Base-by-base conservation (phyloP, 2,113 vertebrate species). In the Ochotona princeps region DNA sequence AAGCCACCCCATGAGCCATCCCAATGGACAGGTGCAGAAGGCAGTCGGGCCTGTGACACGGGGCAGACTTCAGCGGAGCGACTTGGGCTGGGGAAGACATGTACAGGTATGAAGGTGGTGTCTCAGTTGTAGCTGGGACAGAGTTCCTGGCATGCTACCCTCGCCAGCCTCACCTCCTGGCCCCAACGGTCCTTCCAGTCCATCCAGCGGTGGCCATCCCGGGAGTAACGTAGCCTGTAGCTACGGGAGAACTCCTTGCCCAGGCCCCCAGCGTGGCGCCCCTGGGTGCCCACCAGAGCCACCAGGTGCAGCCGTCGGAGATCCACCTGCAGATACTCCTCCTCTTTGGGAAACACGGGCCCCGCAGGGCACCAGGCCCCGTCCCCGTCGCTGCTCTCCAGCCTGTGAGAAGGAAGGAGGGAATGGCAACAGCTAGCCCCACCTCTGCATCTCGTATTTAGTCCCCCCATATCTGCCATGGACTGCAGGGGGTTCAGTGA, bases 311-410 rank as follows among this genome's bases (percentile, higher is more conserved):
- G 98, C 15, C 90, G 97, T 35, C 90, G 98, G 57, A 99, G 98
- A 89, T 99, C 98, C 85, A 99, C 98, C 98, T 99, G 98, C 87
- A 99, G 98, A 95, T 98, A 99, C 94, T 99, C 99, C 2, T 98
- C 98, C 65, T 98, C 98, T 4, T 97, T 98, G 15, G 99, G 99
- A 54, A 98, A 99, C 51, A 99, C 99, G 0, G 99, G 95, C 38
- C 98, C 98, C n/a, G 98, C 98, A 0, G 99, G 99, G 89, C 99
- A 99, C 99, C 99, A 99, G 0, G 99, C 99, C 4, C 99, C 99
- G 3, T 99, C 99, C 0, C 99, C 99, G 0, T 99, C 98, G 1
- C 98, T 99, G 54, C 98, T 98, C 51, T 98, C 99, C 96, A 99
- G 93, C 97, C 99, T 99, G 97, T 63, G 60, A 32, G 21, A n/a